Evolutionary conservation across 2,888 invertebrate species (phyloP).

Genomic region (Nemotelus nigrinus): DNA sequence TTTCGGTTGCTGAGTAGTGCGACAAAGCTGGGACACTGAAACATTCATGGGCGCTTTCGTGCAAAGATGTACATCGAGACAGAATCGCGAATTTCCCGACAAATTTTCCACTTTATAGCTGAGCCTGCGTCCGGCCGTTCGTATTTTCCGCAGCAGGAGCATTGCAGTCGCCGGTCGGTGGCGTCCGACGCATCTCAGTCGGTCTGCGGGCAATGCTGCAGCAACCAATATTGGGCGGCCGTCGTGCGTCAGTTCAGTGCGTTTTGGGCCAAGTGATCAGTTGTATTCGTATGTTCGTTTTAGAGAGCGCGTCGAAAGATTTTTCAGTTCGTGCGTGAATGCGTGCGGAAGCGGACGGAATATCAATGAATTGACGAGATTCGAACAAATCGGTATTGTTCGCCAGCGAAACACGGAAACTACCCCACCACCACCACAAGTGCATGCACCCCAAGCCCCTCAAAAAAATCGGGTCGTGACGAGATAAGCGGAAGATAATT

Average conservation of each 20-base stretch:
- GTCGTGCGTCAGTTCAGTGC: constrained; percentile 24
- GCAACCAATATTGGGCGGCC: constrained; percentile 8
- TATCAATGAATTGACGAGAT: neutral
- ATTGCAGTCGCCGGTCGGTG: constrained; percentile 28
- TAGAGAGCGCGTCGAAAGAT: constrained; percentile 8
- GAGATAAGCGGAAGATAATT: neutral
- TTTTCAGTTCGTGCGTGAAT: constrained; percentile 28
- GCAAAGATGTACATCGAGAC: neutral
- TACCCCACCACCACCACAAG: constrained; percentile 12
- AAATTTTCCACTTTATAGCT: neutral
- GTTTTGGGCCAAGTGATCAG: neutral
- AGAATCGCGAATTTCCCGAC: constrained; percentile 11
- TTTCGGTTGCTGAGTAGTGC: neutral
- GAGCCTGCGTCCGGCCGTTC: neutral
- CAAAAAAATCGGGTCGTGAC: neutral
- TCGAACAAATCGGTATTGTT: neutral
- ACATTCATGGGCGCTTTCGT: neutral
- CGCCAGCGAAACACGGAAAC: constrained; percentile 1
- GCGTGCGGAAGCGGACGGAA: constrained; percentile 24
- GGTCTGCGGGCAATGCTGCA: constrained; percentile 1
- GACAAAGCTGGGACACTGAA: neutral
- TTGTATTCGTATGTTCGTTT: neutral
- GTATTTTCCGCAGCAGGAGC: constrained; percentile 10
- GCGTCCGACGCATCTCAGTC: neutral
- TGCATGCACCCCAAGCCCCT: neutral